Evolutionary conservation across 1,140 invertebrate species (phyloP), one percentile per base, ranked within the genome.

Genomic region (Hestina assimilis): DNA sequence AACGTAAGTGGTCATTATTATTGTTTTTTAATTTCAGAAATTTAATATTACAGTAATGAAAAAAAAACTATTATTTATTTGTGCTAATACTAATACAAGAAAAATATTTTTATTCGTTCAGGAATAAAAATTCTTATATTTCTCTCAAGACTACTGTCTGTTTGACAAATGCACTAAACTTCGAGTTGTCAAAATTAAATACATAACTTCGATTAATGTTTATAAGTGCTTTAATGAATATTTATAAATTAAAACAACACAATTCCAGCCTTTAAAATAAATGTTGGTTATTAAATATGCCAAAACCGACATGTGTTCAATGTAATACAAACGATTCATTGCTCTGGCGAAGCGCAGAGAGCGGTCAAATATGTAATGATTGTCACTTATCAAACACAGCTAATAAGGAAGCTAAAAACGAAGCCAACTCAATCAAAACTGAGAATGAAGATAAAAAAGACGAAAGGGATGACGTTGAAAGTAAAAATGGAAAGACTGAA

Each of bases 291-390:
- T 21, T 17, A 21, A 76, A 63, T 61, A 89, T 89, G 86, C 86
- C 88, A 26, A 89, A 89, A 64, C 88, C 88, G 11, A 77, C 76
- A 7, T 89, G 88, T 64, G 75, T 85, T 23, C 79, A 87, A 48
- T 89, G 88, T 54, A 79, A 67, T 40, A 73, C 76, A 1, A 82
- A 83, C 33, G 83, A 89, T 57, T 87, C 87, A 1, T 58, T 89
- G 5, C 66, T 89, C 4, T 89, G 89, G 89, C 72, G 89, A 20
- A 80, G 75, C 31, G 68, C 75, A 6, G 87, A 84, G 52, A 83
- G 77, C 65, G 89, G 89, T 12, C 83, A 89, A 70, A 85, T 89
- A 58, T 89, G 89, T 51, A 89, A 89, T 51, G 86, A 89, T 14
- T 89, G 89, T 57, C 81, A 87, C 57, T 57, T 86, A 28, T 47